Evolutionary conservation across 2,797 vertebrate species (phyloP).

Genomic region (Paramormyrops hopkinsi): DNA sequence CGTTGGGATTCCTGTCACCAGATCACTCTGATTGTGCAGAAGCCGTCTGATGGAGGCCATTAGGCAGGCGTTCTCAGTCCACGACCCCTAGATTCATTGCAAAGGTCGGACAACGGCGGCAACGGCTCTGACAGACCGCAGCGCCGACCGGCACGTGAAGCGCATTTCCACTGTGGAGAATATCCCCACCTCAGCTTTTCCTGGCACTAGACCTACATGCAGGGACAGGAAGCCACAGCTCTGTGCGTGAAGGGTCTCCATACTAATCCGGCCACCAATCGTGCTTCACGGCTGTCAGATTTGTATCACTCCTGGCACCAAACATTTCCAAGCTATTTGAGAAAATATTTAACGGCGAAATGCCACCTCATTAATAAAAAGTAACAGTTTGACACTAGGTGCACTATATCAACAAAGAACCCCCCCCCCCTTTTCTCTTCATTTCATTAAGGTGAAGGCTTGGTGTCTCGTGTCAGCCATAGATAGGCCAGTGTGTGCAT

Average conservation of each 20-base stretch:
- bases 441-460: background rate
- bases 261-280: background rate
- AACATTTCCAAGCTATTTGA: background rate
- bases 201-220: background rate
- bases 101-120: background rate
- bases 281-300: background rate
- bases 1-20: background rate
- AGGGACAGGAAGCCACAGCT: background rate
- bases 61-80: background rate
- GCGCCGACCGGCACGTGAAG: background rate
- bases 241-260: background rate
- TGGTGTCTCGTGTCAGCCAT: background rate
- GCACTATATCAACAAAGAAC: background rate
- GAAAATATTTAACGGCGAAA: background rate
- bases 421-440: background rate
- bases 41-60: background rate
- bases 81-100: background rate
- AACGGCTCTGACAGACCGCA: background rate
- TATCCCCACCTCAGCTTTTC: background rate
- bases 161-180: background rate
- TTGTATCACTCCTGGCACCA: background rate
- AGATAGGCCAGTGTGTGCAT: background rate
- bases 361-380: background rate
- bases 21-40: background rate
- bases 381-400: background rate